Evolutionary conservation across 2,113 vertebrate genomes (phyloP), one percentile per base, ranked within the genome.

Genomic region (Eublepharis macularius): DNA sequence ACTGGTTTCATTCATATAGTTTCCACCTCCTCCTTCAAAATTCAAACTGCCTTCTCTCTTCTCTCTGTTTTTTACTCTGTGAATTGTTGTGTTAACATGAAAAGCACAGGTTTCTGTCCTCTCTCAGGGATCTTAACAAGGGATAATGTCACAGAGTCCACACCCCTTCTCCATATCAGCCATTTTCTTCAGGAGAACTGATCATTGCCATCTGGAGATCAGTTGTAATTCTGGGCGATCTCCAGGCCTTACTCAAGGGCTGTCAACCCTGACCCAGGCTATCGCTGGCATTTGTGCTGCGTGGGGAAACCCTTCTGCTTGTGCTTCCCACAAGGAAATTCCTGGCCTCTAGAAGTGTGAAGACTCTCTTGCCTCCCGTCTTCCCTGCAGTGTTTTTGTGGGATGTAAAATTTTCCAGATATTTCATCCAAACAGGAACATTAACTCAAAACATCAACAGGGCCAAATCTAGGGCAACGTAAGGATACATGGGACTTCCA

Each of bases 11-110:
- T 24, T 11, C 66, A 21, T 45, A 32, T 21, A 32, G 8, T 63
- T 63, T 26, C 32, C 49, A 1, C 8, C 10, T 14, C 65, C 69
- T 39, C 73, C 41, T 74, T 32, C 47, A 66, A 45, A 10, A n/a
- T 57, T 17, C 43, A n/a, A 29, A 4, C 3, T n/a, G 6, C 32
- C 41, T 47, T 32, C 77, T 77, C 57, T 3, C 0, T 13, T 0
- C 0, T 32, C 45, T 16, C 24, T 41, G 16, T 2, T 41, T 84
- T 76, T 72, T 8, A 78, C 26, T 4, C 45, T 32, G 60, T 63
- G 29, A 17, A n/a, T 3, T 6, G 68, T 77, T 79, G 47, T 74
- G 0, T 0, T 49, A 47, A 39, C 65, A 88, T 32, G 41, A 70
- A 19, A n/a, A 54, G 39, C 34, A 19, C 60, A 63, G 24, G 10